These are phyloP conservation scores for Dipodomys merriami DNA, from an alignment of 2,113 vertebrate genomes.

Conservation along the genomic window DNA sequence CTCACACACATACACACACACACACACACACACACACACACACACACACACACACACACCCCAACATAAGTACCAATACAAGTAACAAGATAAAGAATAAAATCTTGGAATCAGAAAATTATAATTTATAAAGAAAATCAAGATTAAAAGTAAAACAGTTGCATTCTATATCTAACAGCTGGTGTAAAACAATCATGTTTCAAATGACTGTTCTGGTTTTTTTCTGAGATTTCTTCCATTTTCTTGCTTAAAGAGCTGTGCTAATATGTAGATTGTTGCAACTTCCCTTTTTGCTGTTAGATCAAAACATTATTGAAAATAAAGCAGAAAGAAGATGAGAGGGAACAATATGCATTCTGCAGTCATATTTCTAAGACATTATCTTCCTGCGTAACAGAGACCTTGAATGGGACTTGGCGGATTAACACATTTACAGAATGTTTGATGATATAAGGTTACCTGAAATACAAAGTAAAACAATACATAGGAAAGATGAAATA, in stretches of 20 bases:
- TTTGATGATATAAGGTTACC: conserved; percentile 72
- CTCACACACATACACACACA: conserved; percentile 34
- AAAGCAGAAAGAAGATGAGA: conserved; percentile 67
- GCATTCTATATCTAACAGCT: conserved; percentile 71
- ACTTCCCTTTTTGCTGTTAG: conserved; percentile 71
- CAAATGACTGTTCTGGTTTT: conserved; percentile 70
- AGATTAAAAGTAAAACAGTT: conserved; percentile 74
- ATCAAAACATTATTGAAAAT: conserved; percentile 76
- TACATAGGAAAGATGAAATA: conserved; percentile 70
- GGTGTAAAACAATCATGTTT: conserved; percentile 69
- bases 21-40: conserved; percentile 65
- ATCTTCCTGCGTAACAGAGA: conserved; percentile 75
- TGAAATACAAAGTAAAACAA: conserved; percentile 76
- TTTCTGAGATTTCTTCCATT: conserved; percentile 68
- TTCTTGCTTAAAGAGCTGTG: conserved; percentile 72
- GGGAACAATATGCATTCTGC: conserved; percentile 69
- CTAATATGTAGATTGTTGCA: conserved; percentile 66
- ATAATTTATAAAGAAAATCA: conserved; percentile 78
- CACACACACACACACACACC: conserved; percentile 42
- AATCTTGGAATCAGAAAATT: conserved; percentile 72
- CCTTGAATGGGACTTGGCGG: conserved; percentile 50
- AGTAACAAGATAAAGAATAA: conserved; percentile 76
- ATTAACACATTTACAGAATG: conserved; percentile 72
- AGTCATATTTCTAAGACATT: conserved; percentile 73
- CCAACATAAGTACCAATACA: conserved; percentile 77